Conservation (phyloP, 2,797 vertebrate species). For the Sphenodon punctatus region DNA sequence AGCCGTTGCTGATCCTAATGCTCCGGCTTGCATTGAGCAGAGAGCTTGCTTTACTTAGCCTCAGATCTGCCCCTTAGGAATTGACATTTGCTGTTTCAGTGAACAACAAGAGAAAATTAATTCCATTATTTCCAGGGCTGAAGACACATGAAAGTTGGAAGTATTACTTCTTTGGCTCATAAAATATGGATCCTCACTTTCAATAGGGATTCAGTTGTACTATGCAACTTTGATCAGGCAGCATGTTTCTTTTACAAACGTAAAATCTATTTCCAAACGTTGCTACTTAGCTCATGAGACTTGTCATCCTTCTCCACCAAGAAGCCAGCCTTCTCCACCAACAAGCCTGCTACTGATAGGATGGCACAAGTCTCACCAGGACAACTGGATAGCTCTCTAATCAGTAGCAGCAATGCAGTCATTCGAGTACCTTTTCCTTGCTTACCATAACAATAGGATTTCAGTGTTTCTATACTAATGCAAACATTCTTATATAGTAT, state of each 20-base stretch:
- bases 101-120: constrained; percentile 25
- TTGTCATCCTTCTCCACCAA: background rate
- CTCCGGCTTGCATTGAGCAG: constrained; percentile 30
- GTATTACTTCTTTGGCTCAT: constrained; percentile 24
- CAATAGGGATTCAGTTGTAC: constrained; percentile 16
- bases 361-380: no score
- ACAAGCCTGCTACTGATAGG: no score
- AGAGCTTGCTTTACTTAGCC: constrained; percentile 41
- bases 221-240: background rate
- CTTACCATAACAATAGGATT: background rate
- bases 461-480: background rate
- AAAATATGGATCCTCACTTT: background rate
- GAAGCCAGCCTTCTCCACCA: no score
- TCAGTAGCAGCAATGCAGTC: background rate
- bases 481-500: background rate
- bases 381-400: background rate
- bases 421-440: background rate
- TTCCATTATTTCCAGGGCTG: constrained; percentile 41
- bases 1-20: background rate
- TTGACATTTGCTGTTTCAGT: constrained; percentile 10
- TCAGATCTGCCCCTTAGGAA: background rate
- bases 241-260: constrained; percentile 23
- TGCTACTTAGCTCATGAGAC: background rate
- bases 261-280: constrained; percentile 8
- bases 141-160: constrained; percentile 33